Evolutionary conservation across 2,888 invertebrate species (phyloP).

Genomic region (Schizaphis graminum): DNA sequence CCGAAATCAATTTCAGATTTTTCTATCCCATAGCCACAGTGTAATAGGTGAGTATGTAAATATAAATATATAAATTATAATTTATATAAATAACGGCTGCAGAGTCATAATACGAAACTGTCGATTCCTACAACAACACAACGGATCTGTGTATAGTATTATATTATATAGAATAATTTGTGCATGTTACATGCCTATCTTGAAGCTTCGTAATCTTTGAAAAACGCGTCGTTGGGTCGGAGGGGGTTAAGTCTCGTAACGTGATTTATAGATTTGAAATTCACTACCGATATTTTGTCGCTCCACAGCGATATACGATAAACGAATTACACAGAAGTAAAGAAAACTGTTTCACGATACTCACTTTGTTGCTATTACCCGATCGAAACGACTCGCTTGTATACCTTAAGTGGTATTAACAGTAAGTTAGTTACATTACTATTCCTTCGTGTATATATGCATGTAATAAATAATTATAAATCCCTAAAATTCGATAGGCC

Average conservation of each 20-base stretch:
- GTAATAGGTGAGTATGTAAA: background rate
- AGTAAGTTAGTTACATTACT: too few species aligned
- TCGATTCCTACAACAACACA: background rate
- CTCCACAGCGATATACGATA: background rate
- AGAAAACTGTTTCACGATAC: background rate
- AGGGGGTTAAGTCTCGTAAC: background rate
- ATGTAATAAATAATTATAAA: background rate
- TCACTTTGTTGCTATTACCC: background rate
- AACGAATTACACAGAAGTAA: background rate
- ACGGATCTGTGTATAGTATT: background rate
- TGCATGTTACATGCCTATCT: background rate
- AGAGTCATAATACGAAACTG: too few species aligned
- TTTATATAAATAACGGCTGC: background rate
- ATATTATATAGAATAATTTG: background rate
- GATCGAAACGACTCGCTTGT: background rate
- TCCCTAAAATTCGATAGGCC: too few species aligned
- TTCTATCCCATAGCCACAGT: background rate
- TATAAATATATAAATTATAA: background rate
- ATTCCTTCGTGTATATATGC: background rate
- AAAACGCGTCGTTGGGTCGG: background rate
- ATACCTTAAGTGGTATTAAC: background rate
- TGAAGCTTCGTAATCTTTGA: background rate
- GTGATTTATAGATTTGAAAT: background rate
- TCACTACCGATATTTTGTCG: background rate
- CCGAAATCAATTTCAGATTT: background rate